Evolutionary conservation across 2,113 vertebrate genomes (phyloP).

Genomic region (Oceanodroma tethys): DNA sequence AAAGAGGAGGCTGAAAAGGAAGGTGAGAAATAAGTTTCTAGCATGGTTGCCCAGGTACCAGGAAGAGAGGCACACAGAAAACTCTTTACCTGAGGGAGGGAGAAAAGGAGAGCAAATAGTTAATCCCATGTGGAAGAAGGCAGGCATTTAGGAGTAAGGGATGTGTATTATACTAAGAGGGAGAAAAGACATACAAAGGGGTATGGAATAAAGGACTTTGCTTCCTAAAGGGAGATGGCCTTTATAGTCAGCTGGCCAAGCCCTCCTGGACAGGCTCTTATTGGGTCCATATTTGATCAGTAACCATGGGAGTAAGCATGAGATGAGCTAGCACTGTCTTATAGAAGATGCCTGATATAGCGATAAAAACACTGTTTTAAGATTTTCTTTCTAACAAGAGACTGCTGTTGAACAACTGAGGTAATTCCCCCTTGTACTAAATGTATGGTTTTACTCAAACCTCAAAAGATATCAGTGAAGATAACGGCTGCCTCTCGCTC

Average conservation of each 20-base stretch:
- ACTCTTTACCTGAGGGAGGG: background rate
- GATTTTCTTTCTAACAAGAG: background rate
- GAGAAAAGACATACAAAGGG: background rate
- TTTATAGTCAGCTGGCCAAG: background rate
- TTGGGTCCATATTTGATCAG: background rate
- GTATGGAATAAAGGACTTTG: background rate
- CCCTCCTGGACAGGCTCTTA: background rate
- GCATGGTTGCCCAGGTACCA: background rate
- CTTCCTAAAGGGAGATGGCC: background rate
- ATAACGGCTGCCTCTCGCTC: background rate
- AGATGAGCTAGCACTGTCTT: background rate
- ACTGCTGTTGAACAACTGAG: background rate
- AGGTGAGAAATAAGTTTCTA: background rate
- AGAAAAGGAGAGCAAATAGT: background rate
- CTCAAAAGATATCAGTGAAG: background rate
- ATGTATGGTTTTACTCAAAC: background rate
- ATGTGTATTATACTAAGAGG: background rate
- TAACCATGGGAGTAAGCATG: background rate
- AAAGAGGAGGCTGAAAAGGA: background rate
- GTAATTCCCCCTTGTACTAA: background rate
- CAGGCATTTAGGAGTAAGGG: background rate
- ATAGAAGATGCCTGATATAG: background rate
- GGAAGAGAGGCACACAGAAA: background rate
- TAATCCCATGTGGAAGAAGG: background rate
- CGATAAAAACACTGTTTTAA: background rate